These are phyloP conservation scores for Sterrhoptilus dennistouni DNA, from an alignment of 2,113 vertebrate species.

Conservation along the genomic window DNA sequence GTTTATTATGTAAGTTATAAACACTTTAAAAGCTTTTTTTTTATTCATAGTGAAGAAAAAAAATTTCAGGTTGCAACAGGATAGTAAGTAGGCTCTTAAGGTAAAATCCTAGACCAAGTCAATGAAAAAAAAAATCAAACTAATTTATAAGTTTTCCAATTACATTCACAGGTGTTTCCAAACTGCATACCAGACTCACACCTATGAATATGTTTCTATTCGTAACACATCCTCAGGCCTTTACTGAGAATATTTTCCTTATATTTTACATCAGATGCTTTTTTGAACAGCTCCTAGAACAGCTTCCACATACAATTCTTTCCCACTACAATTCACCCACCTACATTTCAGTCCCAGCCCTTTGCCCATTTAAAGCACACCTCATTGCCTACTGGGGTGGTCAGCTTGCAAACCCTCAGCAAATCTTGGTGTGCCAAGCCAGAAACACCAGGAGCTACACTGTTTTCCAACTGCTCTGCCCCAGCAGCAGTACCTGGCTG, in stretches of 20 bases:
- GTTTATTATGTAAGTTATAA: neutral
- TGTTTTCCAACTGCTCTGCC: neutral
- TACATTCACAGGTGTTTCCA: neutral
- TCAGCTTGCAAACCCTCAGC: neutral
- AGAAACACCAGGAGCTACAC: neutral
- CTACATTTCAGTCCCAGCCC: neutral
- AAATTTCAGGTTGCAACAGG: neutral
- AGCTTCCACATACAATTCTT: neutral
- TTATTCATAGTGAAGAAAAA: neutral
- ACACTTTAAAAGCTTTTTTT: constrained; percentile 34
- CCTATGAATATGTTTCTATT: neutral
- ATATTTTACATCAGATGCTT: neutral
- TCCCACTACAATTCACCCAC: neutral
- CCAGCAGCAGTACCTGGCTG: neutral
- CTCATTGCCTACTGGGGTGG: neutral
- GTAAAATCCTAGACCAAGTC: neutral
- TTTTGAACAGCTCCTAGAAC: neutral
- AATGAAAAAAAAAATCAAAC: neutral
- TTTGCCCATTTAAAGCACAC: neutral
- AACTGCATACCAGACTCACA: neutral
- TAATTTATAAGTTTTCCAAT: neutral
- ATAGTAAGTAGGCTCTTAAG: neutral
- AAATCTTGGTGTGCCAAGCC: neutral
- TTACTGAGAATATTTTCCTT: neutral
- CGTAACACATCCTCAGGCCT: neutral